Conservation (phyloP, 2,797 vertebrate genomes). For the Clarias platycephalus region DNA sequence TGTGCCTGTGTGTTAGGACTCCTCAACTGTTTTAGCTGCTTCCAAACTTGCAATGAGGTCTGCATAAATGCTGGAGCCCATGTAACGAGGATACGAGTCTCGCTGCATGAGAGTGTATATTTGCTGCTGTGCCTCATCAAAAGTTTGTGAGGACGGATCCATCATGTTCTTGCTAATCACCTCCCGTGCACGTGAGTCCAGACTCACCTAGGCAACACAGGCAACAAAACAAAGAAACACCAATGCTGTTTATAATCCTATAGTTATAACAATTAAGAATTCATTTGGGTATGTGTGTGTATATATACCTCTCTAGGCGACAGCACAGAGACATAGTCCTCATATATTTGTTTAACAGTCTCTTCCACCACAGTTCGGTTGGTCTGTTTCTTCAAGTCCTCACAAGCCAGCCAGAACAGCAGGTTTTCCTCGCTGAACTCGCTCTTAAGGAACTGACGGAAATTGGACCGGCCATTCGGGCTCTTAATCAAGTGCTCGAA, state of each 20-base stretch:
- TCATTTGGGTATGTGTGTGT: neutral
- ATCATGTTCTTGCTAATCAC: constrained; percentile 94
- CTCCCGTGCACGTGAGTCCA: constrained; percentile 93
- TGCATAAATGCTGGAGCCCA: constrained; percentile 88
- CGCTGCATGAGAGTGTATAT: constrained; percentile 99
- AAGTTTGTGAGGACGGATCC: constrained; percentile 90
- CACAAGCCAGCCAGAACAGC: constrained; percentile 97
- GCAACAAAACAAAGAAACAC: neutral
- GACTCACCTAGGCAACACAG: constrained; percentile 82
- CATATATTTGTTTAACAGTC: constrained; percentile 93
- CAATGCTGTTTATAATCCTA: neutral
- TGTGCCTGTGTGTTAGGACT: constrained; percentile 53
- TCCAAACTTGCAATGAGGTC: constrained; percentile 79
- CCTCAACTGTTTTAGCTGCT: constrained; percentile 13
- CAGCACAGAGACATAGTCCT: constrained; percentile 96
- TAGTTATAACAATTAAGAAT: neutral
- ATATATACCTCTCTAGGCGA: constrained; percentile 92
- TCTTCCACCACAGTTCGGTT: constrained; percentile 89
- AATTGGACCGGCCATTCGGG: constrained; percentile 85
- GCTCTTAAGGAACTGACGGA: constrained; percentile 90
- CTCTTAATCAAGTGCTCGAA: constrained; percentile 93
- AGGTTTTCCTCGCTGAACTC: constrained; percentile 99
- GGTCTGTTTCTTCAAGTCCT: constrained; percentile 93
- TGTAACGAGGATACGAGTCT: constrained; percentile 96
- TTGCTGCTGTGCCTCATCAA: constrained; percentile 95